These are phyloP conservation scores for Carposina sasakii DNA, from an alignment of 1,140 invertebrate species.

Conservation along the genomic window DNA sequence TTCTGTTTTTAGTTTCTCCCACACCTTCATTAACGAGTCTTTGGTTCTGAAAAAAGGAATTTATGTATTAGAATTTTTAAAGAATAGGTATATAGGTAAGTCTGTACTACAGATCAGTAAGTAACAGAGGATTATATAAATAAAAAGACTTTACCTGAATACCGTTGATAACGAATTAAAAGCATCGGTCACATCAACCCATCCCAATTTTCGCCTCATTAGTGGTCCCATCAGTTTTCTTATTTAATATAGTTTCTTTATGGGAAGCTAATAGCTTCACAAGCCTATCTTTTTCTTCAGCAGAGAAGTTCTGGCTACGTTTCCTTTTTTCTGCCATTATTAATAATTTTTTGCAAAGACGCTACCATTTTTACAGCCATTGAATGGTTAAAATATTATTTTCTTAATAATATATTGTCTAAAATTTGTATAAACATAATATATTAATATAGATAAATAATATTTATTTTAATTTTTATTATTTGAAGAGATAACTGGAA, in stretches of 20 bases:
- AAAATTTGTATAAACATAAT: no score
- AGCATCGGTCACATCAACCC: constrained; percentile 6
- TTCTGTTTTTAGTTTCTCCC: constrained; percentile 10
- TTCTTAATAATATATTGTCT: no score
- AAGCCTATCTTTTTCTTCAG: constrained; percentile 13
- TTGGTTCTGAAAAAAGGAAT: constrained; percentile 7
- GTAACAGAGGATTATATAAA: no score
- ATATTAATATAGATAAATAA: no score
- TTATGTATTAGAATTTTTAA: no score
- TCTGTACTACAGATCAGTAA: no score
- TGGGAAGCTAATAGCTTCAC: constrained; percentile 5
- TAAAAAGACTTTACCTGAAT: constrained; percentile 8
- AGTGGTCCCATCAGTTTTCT: constrained; percentile 14
- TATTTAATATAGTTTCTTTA: constrained; percentile 18
- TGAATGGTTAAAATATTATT: no score
- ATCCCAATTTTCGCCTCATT: constrained; percentile 17
- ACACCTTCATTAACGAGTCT: constrained; percentile 3
- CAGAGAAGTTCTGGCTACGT: constrained; percentile 10
- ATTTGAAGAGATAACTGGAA: no score
- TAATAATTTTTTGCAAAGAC: no score
- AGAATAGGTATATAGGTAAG: no score
- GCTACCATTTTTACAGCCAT: no score
- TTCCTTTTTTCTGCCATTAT: constrained; percentile 16
- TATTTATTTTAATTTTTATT: no score
- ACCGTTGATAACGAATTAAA: constrained; percentile 7